phyloP scores from a whole-genome alignment of 1,140 invertebrate species.

The Dufourea novaeangliae region DNA sequence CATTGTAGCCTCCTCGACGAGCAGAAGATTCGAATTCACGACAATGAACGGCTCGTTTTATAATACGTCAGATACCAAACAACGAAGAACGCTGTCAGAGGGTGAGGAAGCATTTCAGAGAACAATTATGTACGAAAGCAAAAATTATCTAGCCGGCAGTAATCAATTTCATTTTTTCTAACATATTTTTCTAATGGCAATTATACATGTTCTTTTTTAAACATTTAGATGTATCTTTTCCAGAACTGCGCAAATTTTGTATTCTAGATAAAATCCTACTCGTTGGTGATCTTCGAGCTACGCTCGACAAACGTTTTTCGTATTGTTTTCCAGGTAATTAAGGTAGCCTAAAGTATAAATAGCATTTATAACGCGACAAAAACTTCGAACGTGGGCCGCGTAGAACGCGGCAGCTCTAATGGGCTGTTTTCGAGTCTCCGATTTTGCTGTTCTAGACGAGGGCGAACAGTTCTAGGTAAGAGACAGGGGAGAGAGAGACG shows the following conservation, averaged over 20 bases:
- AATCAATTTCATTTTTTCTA: too few species aligned
- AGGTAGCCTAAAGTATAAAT: background rate
- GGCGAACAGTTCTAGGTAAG: slow-evolving; percentile 36
- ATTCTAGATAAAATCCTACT: background rate
- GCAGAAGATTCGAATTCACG: background rate
- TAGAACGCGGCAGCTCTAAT: slow-evolving; percentile 9
- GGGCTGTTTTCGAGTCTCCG: background rate
- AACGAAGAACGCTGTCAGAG: too few species aligned
- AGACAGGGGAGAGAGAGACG: background rate
- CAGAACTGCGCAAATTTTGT: background rate
- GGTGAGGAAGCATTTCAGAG: too few species aligned
- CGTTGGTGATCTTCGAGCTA: too few species aligned
- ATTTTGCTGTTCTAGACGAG: slow-evolving; percentile 30
- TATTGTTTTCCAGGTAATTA: background rate
- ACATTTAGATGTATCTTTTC: background rate
- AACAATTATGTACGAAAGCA: too few species aligned
- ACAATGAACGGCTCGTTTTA: background rate
- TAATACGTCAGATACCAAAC: background rate
- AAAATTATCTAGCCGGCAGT: too few species aligned
- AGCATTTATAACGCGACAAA: background rate
- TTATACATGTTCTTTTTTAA: too few species aligned
- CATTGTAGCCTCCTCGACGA: background rate
- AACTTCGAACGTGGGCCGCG: background rate
- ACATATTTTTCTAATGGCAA: too few species aligned
- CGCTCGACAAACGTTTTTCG: background rate